Conservation (phyloP, 2,888 invertebrate species). For the Alviniconcha strummeri region DNA sequence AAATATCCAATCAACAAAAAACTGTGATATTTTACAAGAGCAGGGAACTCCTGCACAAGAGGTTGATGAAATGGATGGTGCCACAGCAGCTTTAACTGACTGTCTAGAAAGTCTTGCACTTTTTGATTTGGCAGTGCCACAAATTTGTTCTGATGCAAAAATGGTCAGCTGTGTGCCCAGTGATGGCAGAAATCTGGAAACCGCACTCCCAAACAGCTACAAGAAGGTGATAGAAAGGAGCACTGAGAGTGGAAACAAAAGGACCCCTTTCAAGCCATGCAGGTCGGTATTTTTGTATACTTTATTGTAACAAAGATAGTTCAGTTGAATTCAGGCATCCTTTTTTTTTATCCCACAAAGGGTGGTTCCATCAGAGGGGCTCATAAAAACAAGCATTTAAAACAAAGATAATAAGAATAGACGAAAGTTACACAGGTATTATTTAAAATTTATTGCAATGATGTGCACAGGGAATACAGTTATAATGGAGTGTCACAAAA, state of each 20-base stretch:
- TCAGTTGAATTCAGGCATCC: too few relatives aligned
- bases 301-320: too few relatives aligned
- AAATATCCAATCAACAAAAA: neutral
- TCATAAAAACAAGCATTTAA: too few relatives aligned
- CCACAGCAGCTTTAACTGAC: neutral
- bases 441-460: too few relatives aligned
- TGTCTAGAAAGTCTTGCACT: constrained; percentile 16
- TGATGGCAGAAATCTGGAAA: neutral
- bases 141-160: neutral
- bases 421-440: too few relatives aligned
- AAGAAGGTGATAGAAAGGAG: constrained; percentile 14
- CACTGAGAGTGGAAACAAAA: neutral
- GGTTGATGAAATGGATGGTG: neutral
- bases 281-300: constrained; percentile 6
- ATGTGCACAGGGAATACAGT: too few relatives aligned
- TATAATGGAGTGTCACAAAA: too few relatives aligned
- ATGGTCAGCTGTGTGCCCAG: neutral
- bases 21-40: neutral
- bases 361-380: too few relatives aligned
- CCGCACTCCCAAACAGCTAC: constrained; percentile 18
- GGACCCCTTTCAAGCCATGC: constrained; percentile 13
- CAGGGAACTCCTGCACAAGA: neutral
- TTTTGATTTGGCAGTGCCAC: neutral
- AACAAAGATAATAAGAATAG: too few relatives aligned
- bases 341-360: too few relatives aligned